Base-by-base conservation (phyloP, 2,113 vertebrate genomes). In the Cyprinus carpio region DNA sequence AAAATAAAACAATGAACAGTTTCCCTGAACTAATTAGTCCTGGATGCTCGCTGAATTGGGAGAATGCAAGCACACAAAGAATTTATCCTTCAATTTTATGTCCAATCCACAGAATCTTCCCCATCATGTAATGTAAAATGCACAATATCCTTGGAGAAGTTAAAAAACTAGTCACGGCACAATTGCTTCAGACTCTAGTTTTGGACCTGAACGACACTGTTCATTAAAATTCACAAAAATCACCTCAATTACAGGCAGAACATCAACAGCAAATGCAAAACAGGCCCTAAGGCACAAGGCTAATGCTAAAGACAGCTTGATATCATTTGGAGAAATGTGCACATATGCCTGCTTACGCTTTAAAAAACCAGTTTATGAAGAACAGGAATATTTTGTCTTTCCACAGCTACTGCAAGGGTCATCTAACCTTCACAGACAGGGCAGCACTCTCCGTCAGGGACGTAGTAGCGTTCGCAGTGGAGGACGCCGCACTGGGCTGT, bases 371-470 rank as follows among this genome's bases (percentile, higher is more conserved):
- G 49, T 51, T 51, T 51, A 51, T 51, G 13, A 16, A 15, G 49
- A 51, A 51, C 43, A 12, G 43, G 11, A 46, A 46, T 46, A 46
- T 46, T 12, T 46, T 46, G 1, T 46, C 43, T 46, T 46, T 46
- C 34, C 34, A 34, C 34, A 34, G 34, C 34, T 34, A 34, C 34
- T 34, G 34, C 34, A 34, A 34, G 34, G 34, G 34, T 34, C 34
- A 34, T 34, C 37, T 80, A 91, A 97, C 96, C 96, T 96, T 97
- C 96, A 69, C 96, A 97, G 20, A 97, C 95, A 0, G 96, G 96
- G 90, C 96, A 97, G 92, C 96, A 97, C 85, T 97, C 96, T 81
- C 96, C 96, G 75, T 96, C 95, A 0, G 96, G 96, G 67, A 96
- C 95, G 0, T 97, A 97, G 88, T 96, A 96, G 84, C 95, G 92